Conservation (phyloP, 2,888 invertebrate genomes). For the Eustalomyia histrio region DNA sequence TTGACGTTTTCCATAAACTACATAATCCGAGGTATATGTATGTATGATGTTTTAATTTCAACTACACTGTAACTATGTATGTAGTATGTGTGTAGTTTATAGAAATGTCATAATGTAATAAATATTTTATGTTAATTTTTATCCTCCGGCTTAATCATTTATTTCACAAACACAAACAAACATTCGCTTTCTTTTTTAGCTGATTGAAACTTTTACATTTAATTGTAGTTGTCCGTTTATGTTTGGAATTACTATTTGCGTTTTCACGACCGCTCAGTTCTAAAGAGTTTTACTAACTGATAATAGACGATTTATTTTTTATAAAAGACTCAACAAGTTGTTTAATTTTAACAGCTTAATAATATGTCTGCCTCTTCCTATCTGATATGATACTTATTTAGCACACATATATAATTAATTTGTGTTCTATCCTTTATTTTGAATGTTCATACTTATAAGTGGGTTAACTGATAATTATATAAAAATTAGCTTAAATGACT, state of each 20-base stretch:
- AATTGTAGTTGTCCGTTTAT: constrained; percentile 34
- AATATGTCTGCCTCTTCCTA: constrained; percentile 11
- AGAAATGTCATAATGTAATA: not conserved
- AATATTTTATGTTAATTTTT: not conserved
- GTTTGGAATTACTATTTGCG: constrained; percentile 15
- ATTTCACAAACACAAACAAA: not conserved
- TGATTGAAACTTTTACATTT: not conserved
- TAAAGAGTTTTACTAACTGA: constrained; percentile 45
- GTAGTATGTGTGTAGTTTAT: not conserved
- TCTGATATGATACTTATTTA: not conserved
- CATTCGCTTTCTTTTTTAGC: not conserved
- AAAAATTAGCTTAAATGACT: too few relatives aligned
- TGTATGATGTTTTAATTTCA: not conserved
- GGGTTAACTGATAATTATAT: constrained; percentile 5
- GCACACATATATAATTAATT: constrained; percentile 45
- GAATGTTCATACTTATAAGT: constrained; percentile 9
- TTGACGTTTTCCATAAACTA: constrained; percentile 1
- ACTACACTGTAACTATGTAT: too few relatives aligned
- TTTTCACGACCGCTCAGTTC: constrained; percentile 46
- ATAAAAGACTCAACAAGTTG: constrained; percentile 56
- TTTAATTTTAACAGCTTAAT: constrained; percentile 37
- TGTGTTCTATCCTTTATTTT: constrained; percentile 47
- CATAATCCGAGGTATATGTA: not conserved
- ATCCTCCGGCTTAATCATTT: not conserved
- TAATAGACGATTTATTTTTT: constrained; percentile 17